Evolutionary conservation across 1,140 invertebrate species (phyloP).

Genomic region (Drosophila sproati): DNA sequence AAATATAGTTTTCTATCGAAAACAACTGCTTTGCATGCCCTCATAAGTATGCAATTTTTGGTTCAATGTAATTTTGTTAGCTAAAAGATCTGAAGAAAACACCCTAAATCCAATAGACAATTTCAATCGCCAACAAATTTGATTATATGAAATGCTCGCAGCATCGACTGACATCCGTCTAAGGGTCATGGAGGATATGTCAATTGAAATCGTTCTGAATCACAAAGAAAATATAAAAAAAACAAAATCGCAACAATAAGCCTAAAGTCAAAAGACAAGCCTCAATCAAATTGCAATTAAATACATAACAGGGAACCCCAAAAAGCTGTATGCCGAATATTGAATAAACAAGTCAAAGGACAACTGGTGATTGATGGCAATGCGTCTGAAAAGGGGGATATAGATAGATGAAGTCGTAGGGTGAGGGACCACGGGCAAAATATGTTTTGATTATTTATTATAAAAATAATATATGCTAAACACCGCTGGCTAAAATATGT

Average conservation of each 20-base stretch:
- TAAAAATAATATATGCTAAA: neutral
- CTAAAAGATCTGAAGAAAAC: slow-evolving; percentile 49
- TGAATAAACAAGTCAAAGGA: slow-evolving; percentile 72
- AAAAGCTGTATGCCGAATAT: slow-evolving; percentile 53
- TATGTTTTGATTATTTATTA: slow-evolving; percentile 34
- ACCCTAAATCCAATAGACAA: slow-evolving; percentile 49
- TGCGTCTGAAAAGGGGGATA: neutral
- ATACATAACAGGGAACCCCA: slow-evolving; percentile 59
- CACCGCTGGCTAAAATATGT: too few species aligned
- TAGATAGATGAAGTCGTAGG: neutral
- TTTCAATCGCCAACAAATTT: slow-evolving; percentile 60
- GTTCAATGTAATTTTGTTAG: neutral
- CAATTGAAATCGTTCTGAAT: slow-evolving; percentile 35
- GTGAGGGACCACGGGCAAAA: slow-evolving; percentile 15
- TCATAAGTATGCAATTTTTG: slow-evolving; percentile 33
- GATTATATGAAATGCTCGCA: slow-evolving; percentile 61
- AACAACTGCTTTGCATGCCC: neutral
- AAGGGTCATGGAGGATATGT: slow-evolving; percentile 15
- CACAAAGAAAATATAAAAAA: slow-evolving; percentile 42
- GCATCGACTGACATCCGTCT: slow-evolving; percentile 48
- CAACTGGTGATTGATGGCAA: slow-evolving; percentile 56
- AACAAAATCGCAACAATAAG: slow-evolving; percentile 25
- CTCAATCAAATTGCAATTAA: slow-evolving; percentile 76
- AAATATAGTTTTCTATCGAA: neutral
- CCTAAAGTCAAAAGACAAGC: slow-evolving; percentile 51